Evolutionary conservation across 2,797 vertebrate species (phyloP).

Genomic region (Agapornis canus): DNA sequence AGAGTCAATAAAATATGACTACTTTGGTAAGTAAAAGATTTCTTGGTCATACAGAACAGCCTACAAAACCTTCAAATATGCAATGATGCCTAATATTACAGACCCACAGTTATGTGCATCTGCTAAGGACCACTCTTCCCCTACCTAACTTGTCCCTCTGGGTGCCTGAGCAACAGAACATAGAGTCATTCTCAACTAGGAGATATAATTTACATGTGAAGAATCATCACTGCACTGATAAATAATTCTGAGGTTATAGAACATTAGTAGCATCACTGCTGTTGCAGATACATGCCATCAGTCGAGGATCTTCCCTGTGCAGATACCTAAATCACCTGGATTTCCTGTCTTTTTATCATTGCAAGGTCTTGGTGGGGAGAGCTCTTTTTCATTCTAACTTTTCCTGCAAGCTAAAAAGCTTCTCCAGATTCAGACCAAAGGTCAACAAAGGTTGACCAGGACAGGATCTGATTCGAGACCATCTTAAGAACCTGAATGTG

Average conservation of each 20-base stretch:
- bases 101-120: background rate
- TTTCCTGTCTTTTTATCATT: background rate
- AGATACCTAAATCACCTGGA: background rate
- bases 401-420: background rate
- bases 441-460: background rate
- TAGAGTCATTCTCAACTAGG: background rate
- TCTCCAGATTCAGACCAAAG: background rate
- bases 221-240: background rate
- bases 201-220: background rate
- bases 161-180: background rate
- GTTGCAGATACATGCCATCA: background rate
- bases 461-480: no score
- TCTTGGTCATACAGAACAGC: background rate
- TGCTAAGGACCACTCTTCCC: background rate
- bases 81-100: background rate
- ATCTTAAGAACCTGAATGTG: no score
- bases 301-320: accelerated
- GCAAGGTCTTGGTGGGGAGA: background rate
- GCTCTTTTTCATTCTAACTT: background rate
- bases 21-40: background rate
- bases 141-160: accelerated
- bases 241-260: background rate
- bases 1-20: background rate
- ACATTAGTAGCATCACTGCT: background rate
- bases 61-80: background rate